Conservation (phyloP, 2,888 invertebrate genomes). For the Catocala nupta region DNA sequence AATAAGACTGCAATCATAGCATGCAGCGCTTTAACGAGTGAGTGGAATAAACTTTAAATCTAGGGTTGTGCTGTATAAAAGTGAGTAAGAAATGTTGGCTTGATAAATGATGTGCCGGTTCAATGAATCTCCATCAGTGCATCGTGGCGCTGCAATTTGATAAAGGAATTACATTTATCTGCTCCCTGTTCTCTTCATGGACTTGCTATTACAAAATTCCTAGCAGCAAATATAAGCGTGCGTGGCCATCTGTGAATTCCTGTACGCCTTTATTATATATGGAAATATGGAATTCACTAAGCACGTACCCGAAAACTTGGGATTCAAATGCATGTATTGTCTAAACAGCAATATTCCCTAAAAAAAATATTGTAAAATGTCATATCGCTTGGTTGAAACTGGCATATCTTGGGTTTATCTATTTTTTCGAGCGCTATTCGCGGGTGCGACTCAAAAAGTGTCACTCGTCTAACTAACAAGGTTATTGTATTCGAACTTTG, state of each 20-base stretch:
- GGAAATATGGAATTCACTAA: constrained; percentile 5
- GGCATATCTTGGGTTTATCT: constrained; percentile 25
- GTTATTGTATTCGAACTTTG: constrained; percentile 76
- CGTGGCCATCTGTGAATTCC: constrained; percentile 13
- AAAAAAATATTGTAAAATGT: background rate
- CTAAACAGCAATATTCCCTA: no score
- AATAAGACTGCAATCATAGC: constrained; percentile 67
- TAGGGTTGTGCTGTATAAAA: constrained; percentile 68
- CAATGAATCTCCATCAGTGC: constrained; percentile 83
- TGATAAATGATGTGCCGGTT: constrained; percentile 80
- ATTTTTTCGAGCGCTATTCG: constrained; percentile 14
- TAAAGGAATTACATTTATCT: constrained; percentile 72
- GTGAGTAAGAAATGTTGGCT: constrained; percentile 73
- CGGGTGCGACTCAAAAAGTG: constrained; percentile 42
- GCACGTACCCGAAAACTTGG: background rate
- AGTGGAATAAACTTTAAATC: constrained; percentile 72
- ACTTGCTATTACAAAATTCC: constrained; percentile 52
- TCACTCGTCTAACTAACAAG: constrained; percentile 55
- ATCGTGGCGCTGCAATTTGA: constrained; percentile 72
- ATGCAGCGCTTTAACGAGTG: constrained; percentile 65
- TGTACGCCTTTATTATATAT: constrained; percentile 8
- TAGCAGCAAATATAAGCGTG: constrained; percentile 36
- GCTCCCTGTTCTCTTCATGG: constrained; percentile 61
- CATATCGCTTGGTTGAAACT: constrained; percentile 16
- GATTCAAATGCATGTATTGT: constrained; percentile 3